Conservation (phyloP, 2,888 invertebrate genomes). For the Pollenia amentaria region DNA sequence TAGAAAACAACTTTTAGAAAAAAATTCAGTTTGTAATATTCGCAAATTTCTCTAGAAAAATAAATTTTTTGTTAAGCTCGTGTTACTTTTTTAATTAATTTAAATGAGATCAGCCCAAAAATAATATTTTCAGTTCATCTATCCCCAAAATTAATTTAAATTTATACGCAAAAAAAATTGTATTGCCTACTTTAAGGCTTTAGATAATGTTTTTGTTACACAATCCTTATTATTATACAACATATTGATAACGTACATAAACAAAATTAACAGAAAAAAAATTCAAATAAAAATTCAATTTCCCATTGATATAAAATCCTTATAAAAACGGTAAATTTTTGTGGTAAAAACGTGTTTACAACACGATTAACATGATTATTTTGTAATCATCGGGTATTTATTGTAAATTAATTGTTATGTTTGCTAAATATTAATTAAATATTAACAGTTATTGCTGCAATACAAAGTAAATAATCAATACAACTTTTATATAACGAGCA, state of each 20-base stretch:
- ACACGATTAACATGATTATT: slow-evolving; percentile 42
- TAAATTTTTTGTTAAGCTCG: too few relatives aligned
- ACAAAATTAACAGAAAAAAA: neutral
- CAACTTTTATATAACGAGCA: neutral
- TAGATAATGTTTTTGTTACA: neutral
- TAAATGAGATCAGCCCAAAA: too few relatives aligned
- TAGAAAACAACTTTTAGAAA: too few relatives aligned
- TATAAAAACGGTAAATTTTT: neutral
- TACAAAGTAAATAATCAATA: slow-evolving; percentile 1
- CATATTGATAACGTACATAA: neutral
- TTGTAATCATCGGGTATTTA: slow-evolving; percentile 40
- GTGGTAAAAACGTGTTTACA: slow-evolving; percentile 39
- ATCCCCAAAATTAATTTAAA: too few relatives aligned
- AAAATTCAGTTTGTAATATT: too few relatives aligned
- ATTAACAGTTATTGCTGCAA: neutral
- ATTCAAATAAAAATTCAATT: neutral
- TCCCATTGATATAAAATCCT: slow-evolving; percentile 1
- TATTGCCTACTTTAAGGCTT: too few relatives aligned
- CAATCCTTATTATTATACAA: neutral
- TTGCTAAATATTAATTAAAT: slow-evolving; percentile 39
- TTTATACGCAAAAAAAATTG: too few relatives aligned
- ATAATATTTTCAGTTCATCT: too few relatives aligned
- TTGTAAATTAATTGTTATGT: slow-evolving; percentile 39
- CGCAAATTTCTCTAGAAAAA: too few relatives aligned
- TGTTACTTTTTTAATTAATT: too few relatives aligned